phyloP scores from a whole-genome alignment of 2,888 invertebrate species.

The Caenorhabditis imperialis region DNA sequence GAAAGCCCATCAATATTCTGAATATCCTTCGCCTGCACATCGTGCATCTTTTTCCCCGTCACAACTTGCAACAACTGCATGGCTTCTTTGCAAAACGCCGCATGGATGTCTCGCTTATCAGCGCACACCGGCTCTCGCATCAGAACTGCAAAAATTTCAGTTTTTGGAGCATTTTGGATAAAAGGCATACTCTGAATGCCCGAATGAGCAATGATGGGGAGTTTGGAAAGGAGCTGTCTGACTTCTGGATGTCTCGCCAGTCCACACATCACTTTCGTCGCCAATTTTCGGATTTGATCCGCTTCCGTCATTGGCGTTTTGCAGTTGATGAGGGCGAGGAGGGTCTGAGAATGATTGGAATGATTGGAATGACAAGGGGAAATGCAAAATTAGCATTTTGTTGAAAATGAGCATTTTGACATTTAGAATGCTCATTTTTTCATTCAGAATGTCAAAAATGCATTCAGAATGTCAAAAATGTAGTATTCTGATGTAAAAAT shows the following conservation, averaged over 20 bases:
- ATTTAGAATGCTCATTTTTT: too few relatives aligned
- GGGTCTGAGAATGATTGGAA: constrained; percentile 83
- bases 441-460: too few relatives aligned
- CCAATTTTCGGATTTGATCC: constrained; percentile 92
- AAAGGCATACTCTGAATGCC: constrained; percentile 86
- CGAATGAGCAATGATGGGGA: constrained; percentile 92
- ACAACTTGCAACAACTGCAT: constrained; percentile 86
- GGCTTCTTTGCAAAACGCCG: constrained; percentile 94
- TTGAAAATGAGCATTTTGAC: too few relatives aligned
- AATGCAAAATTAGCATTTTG: constrained; percentile 18
- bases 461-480: too few relatives aligned
- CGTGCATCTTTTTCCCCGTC: constrained; percentile 62
- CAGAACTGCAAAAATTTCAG: constrained; percentile 83
- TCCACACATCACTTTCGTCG: constrained; percentile 91
- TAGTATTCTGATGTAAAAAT: too few relatives aligned
- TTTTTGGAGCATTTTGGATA: too few relatives aligned
- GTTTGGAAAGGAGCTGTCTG: constrained; percentile 92
- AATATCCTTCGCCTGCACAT: constrained; percentile 52
- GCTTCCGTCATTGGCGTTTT: constrained; percentile 97
- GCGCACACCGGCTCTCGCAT: constrained; percentile 97
- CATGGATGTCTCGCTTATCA: constrained; percentile 95
- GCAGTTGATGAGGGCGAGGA: constrained; percentile 89
- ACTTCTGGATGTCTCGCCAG: constrained; percentile 92
- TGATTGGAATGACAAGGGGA: too few relatives aligned
- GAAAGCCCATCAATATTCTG: constrained; percentile 39